Percentiles rank a stretch among this genome's conserved stretches.
Conservation (phyloP, 2,797 vertebrate species). For the Platyrinchus mystaceus region DNA sequence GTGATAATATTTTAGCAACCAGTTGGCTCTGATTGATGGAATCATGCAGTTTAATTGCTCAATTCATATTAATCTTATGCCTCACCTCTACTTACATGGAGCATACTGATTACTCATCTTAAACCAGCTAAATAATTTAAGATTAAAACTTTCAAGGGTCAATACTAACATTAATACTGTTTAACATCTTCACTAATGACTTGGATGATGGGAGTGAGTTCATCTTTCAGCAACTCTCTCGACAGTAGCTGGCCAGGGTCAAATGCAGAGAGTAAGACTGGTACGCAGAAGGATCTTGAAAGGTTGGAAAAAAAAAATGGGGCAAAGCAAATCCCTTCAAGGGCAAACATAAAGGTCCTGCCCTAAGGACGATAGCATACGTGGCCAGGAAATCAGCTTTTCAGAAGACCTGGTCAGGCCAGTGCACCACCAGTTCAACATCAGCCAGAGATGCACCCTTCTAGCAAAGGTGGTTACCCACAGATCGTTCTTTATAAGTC, state of each 20-base stretch:
- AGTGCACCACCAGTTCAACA: neutral
- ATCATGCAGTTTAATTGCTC: neutral
- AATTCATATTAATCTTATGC: neutral
- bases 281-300: neutral
- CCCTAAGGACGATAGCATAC: neutral
- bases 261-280: neutral
- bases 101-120: fast-evolving
- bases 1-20: neutral
- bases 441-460: neutral
- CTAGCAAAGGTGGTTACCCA: neutral
- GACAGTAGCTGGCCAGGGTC: neutral
- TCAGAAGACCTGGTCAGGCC: neutral
- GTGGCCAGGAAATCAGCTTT: neutral
- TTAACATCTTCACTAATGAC: neutral
- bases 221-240: neutral
- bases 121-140: neutral
- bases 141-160: neutral
- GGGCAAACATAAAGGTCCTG: neutral
- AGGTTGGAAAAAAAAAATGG: neutral
- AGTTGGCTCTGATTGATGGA: neutral
- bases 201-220: neutral
- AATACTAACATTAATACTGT: neutral
- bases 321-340: neutral
- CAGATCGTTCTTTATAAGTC: neutral
- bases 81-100: neutral